Base-by-base conservation (phyloP, 2,888 invertebrate species). In the Xestia c-nigrum region DNA sequence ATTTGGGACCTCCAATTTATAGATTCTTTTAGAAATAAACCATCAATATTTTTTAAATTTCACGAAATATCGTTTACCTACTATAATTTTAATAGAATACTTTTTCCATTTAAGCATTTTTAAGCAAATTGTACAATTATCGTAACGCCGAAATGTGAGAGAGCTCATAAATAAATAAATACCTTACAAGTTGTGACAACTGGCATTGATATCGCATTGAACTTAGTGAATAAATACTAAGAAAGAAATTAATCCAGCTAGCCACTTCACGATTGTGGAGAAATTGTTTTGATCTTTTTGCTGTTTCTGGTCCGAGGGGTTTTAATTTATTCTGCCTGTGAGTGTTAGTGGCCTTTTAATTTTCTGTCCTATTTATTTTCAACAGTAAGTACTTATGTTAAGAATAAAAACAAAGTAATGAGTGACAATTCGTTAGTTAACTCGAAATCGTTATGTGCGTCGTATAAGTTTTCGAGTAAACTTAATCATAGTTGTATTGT, bases 311-410 rank as follows among this genome's bases (percentile, higher is more conserved):
- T 50, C n/a, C 61, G 65, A 16, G n/a, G 57, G 72, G 68, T 81
- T 80, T 82, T 80, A 82, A 80, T 80, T 80, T 80, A 80, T 80
- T 76, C 82, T 52, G 57, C 14, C 19, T 57, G 59, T 55, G 61
- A 24, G 21, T 55, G 76, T 19, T 38, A 10, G 1, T 61, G 3
- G 24, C 7, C 10, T 43, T 81, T 63, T 50, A 38, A 75, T 50
- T 10, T 66, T 47, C 38, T 21, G n/a, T 14, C 3, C 16, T 67
- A 67, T 74, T 66, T 24, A 52, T 46, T 24, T 52, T 52, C 40
- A 65, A 71, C 6, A 38, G 3, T 55, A 43, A 21, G 7, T 57
- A 31, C 31, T 3, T 31, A 21, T 46, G 31, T 63, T 21, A 59
- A 63, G 31, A 63, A 72, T 63, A 14, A 40, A 63, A n/a, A 21